A percentile compares a stretch with the other conserved stretches of the same genome.
phyloP scores from a whole-genome alignment of 2,113 vertebrate species.

The Podarcis raffonei region DNA sequence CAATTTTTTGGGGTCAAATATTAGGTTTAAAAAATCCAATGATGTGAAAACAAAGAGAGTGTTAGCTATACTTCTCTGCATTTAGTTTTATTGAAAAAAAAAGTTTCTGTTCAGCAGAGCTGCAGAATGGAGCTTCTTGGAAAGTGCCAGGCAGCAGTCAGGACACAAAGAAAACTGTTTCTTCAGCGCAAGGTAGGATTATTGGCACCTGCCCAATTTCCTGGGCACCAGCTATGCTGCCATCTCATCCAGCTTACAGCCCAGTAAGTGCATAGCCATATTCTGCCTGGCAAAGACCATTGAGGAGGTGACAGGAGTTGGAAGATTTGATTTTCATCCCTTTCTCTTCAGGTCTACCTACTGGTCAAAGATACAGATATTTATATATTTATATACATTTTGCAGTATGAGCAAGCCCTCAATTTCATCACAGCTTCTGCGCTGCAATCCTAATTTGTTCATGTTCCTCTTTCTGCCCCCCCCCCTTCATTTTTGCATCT shows the following conservation, averaged over 20 bases:
- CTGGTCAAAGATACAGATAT: constrained; percentile 32
- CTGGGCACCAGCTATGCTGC: constrained; percentile 64
- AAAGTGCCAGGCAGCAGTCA: constrained; percentile 76
- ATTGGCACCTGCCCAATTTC: constrained; percentile 56
- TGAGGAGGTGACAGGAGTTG: constrained; percentile 35
- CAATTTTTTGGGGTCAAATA: background rate
- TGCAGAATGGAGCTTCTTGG: constrained; percentile 75
- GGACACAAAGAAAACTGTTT: constrained; percentile 78
- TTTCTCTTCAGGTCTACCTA: constrained; percentile 58
- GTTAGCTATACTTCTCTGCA: background rate
- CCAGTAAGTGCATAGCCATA: constrained; percentile 62
- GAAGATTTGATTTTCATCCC: constrained; percentile 43
- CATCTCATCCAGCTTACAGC: constrained; percentile 53
- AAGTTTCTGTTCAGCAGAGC: constrained; percentile 81
- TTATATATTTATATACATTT: background rate
- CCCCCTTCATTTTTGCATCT: background rate
- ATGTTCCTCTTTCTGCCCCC: constrained; percentile 15
- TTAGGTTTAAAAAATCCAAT: constrained; percentile 25
- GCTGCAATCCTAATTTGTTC: constrained; percentile 32
- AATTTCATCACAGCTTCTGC: constrained; percentile 40
- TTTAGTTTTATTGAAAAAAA: constrained; percentile 68
- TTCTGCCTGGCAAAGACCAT: constrained; percentile 67
- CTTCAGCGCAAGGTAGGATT: constrained; percentile 76
- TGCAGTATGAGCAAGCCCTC: constrained; percentile 55
- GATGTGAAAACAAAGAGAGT: constrained; percentile 3